Evolutionary conservation across 2,113 vertebrate genomes (phyloP).

Genomic region (Paracanthobrama guichenoti): DNA sequence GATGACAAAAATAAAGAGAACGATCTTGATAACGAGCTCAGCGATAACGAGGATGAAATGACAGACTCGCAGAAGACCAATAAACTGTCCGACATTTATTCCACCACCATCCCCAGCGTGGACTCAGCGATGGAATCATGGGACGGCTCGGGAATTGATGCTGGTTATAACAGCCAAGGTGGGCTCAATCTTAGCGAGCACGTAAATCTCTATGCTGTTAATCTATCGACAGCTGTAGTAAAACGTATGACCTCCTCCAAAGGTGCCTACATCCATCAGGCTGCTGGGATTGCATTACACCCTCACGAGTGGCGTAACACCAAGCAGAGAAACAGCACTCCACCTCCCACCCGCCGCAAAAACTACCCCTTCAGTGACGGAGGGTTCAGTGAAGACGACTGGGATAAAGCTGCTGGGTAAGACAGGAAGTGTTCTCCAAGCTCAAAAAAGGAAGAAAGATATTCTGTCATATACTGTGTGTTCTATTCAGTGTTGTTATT

Average conservation of each 20-base stretch:
- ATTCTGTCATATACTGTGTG: no score
- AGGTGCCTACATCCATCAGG: conserved; percentile 85
- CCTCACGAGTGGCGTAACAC: conserved; percentile 85
- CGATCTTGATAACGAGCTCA: conserved; percentile 80
- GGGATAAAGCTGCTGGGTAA: conserved; percentile 89
- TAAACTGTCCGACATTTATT: conserved; percentile 84
- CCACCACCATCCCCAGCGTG: conserved; percentile 86
- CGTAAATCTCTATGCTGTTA: no score
- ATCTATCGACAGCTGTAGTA: neutral
- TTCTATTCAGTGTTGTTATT: no score
- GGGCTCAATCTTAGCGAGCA: neutral
- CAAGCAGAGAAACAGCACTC: conserved; percentile 82
- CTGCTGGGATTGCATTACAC: conserved; percentile 76
- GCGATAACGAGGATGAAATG: conserved; percentile 83
- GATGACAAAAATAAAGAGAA: conserved; percentile 77
- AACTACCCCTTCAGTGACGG: conserved; percentile 86
- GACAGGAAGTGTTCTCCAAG: conserved; percentile 64
- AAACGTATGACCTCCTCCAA: neutral
- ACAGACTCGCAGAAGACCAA: conserved; percentile 86
- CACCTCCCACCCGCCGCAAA: conserved; percentile 81
- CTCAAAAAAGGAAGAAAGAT: no score
- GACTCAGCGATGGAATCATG: conserved; percentile 97
- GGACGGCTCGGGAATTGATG: conserved; percentile 89
- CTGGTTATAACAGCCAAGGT: conserved; percentile 89
- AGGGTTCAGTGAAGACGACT: conserved; percentile 90